These are phyloP conservation scores for Drosophila yakuba DNA, from an alignment of 1,140 invertebrate genomes.

Conservation along the genomic window DNA sequence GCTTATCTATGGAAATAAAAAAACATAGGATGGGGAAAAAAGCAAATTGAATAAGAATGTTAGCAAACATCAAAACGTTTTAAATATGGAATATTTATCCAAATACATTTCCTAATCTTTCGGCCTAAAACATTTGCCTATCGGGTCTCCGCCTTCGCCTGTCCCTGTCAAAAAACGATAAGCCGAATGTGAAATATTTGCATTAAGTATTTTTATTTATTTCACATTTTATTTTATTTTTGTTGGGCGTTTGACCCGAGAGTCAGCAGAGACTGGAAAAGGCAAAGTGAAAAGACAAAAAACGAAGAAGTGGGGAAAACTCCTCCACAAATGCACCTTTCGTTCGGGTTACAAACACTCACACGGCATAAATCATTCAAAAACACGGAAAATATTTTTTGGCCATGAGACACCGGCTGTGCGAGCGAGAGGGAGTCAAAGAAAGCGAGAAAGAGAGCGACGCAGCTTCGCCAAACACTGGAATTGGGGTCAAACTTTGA, in stretches of 20 bases:
- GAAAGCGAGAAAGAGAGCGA: conserved; percentile 6
- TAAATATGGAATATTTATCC: no score
- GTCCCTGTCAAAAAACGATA: conserved; percentile 41
- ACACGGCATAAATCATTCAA: conserved; percentile 75
- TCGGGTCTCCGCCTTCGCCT: conserved; percentile 28
- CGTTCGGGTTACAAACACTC: conserved; percentile 39
- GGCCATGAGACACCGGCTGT: neutral
- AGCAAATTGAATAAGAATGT: no score
- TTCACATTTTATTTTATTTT: conserved; percentile 31
- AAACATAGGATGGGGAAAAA: neutral
- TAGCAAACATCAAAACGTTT: no score
- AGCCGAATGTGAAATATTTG: conserved; percentile 18
- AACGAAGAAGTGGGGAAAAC: conserved; percentile 22
- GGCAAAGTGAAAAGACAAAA: conserved; percentile 4
- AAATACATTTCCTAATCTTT: conserved; percentile 1
- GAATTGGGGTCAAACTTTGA: conserved; percentile 79
- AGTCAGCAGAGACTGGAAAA: conserved; percentile 23
- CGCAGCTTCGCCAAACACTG: conserved; percentile 21
- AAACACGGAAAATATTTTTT: conserved; percentile 62
- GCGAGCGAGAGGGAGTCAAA: neutral
- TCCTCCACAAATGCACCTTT: conserved; percentile 60
- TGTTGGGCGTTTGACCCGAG: conserved; percentile 21
- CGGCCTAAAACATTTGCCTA: conserved; percentile 17
- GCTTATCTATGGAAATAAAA: no score
- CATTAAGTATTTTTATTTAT: conserved; percentile 46